phyloP scores from a whole-genome alignment of 1,140 invertebrate genomes.

The Papilio machaon region DNA sequence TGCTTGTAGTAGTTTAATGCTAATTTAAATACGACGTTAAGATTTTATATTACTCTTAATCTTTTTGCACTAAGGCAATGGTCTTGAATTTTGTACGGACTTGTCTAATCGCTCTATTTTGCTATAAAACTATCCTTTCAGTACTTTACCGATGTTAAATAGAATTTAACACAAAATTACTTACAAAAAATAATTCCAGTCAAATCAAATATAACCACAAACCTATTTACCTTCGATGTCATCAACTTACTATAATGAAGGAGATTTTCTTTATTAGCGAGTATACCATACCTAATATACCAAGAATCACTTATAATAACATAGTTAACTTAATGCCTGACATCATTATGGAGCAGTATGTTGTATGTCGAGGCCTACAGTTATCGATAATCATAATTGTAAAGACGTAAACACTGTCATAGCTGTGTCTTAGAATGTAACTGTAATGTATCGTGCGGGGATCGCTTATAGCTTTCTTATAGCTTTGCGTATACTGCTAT shows the following conservation, averaged over 20 bases:
- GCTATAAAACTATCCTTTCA: not conserved
- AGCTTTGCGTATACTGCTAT: not conserved
- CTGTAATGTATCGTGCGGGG: conserved; percentile 1
- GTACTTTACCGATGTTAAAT: not conserved
- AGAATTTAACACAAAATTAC: not conserved
- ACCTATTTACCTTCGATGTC: not conserved
- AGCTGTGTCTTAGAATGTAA: conserved; percentile 10
- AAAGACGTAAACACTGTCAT: conserved; percentile 26
- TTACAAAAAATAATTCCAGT: not conserved
- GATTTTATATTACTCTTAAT: not conserved
- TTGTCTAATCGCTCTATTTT: not conserved
- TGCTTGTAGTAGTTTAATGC: not conserved
- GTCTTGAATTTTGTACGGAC: not conserved
- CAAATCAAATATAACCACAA: not conserved
- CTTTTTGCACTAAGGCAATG: too few species aligned
- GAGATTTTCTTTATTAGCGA: not conserved
- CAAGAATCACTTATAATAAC: not conserved
- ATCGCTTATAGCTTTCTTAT: not conserved
- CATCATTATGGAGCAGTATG: conserved; percentile 3
- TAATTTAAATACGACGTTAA: not conserved
- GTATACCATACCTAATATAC: not conserved
- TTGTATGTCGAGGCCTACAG: conserved; percentile 10
- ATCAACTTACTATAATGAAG: not conserved
- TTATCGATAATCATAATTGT: conserved; percentile 25
- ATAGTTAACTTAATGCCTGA: conserved; percentile 10